Conservation (phyloP, 2,113 vertebrate genomes). For the Zapornia atra region DNA sequence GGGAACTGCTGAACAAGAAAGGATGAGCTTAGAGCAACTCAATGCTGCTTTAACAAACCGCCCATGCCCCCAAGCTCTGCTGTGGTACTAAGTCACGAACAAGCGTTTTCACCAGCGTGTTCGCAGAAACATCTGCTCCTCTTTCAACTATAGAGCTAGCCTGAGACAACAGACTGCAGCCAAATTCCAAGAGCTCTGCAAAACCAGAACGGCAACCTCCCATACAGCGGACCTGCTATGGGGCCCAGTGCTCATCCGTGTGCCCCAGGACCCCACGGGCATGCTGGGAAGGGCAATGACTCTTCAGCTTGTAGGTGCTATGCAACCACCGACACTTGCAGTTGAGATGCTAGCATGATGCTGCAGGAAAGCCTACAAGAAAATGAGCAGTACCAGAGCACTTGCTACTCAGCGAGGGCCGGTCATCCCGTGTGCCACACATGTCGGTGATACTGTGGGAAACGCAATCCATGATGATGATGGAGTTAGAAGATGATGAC, state of each 20-base stretch:
- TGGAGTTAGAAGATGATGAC: neutral
- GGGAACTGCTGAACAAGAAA: neutral
- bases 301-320: neutral
- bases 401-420: neutral
- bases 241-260: neutral
- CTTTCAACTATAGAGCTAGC: neutral
- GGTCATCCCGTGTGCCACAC: neutral
- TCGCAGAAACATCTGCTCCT: neutral
- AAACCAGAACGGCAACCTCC: neutral
- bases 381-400: neutral
- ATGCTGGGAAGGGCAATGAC: neutral
- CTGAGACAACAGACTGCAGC: neutral
- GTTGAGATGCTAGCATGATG: neutral
- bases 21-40: neutral
- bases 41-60: neutral
- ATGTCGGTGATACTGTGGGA: neutral
- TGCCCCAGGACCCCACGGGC: rapidly evolving
- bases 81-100: neutral
- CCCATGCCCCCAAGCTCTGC: neutral
- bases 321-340: neutral
- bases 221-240: too few relatives aligned
- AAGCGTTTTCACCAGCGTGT: neutral
- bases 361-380: neutral
- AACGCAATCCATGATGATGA: neutral
- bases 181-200: neutral